A percentile compares a stretch with the other conserved stretches of the same genome.
Conservation (phyloP, 1,140 invertebrate species). For the Homalodisca vitripennis region DNA sequence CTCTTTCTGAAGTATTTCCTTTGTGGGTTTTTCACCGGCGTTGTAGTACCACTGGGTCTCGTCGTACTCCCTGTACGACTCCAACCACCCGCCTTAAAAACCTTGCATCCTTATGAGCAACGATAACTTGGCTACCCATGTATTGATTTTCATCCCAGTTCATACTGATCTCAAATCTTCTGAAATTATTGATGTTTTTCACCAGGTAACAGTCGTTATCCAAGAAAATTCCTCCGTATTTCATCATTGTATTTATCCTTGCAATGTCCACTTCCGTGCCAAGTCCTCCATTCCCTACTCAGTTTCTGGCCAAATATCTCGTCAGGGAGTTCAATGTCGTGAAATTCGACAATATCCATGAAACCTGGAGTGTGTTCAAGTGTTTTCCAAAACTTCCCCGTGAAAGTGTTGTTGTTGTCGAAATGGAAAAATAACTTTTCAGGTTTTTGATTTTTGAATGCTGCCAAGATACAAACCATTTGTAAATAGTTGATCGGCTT, state of each 20-base stretch:
- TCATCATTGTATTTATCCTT: slow-evolving; percentile 36
- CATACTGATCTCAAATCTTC: slow-evolving; percentile 48
- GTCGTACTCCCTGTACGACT: slow-evolving; percentile 42
- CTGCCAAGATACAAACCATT: slow-evolving; percentile 36
- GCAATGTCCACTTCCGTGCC: slow-evolving; percentile 37
- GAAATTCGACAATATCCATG: slow-evolving; percentile 29
- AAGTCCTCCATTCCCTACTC: slow-evolving; percentile 25
- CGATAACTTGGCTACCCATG: slow-evolving; percentile 40
- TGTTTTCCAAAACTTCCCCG: slow-evolving; percentile 38
- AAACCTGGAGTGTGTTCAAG: slow-evolving; percentile 23
- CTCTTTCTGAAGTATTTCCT: slow-evolving; percentile 38
- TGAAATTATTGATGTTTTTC: slow-evolving; percentile 35
- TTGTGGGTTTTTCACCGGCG: slow-evolving; percentile 43
- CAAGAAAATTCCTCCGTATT: slow-evolving; percentile 42
- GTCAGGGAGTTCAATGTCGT: slow-evolving; percentile 35
- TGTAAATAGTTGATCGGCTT: slow-evolving; percentile 31
- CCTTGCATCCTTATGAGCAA: slow-evolving; percentile 41
- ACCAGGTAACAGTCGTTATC: slow-evolving; percentile 40
- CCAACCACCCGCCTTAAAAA: slow-evolving; percentile 41
- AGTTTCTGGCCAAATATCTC: slow-evolving; percentile 44
- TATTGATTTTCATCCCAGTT: slow-evolving; percentile 44
- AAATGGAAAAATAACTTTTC: slow-evolving; percentile 39
- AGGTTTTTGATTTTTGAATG: slow-evolving; percentile 40
- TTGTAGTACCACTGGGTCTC: slow-evolving; percentile 45
- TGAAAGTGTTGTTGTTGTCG: slow-evolving; percentile 28